These are phyloP conservation scores for Grantiella picta DNA, from an alignment of 2,113 vertebrate species.

Conservation along the genomic window DNA sequence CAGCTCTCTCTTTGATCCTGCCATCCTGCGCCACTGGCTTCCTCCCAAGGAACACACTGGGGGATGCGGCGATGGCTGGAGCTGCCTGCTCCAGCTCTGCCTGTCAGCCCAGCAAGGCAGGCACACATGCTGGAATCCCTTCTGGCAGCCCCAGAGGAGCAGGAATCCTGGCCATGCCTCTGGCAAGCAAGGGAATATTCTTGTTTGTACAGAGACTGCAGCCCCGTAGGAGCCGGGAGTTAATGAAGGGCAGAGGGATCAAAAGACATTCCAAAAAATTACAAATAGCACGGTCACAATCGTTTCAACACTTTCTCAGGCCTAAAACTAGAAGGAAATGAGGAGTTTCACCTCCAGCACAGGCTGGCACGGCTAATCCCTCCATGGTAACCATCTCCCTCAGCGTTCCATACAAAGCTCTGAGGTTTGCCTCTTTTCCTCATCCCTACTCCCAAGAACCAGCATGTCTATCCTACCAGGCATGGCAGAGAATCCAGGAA, in stretches of 20 bases:
- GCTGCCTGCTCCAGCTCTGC: slow-evolving; percentile 12
- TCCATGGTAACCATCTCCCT: neutral
- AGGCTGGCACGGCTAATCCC: neutral
- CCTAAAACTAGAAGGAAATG: neutral
- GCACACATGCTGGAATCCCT: neutral
- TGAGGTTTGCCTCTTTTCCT: neutral
- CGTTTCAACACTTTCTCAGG: neutral
- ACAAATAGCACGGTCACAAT: neutral
- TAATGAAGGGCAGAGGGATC: neutral
- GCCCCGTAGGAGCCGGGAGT: neutral
- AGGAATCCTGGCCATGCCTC: neutral
- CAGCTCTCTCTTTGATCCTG: neutral
- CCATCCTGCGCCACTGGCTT: neutral
- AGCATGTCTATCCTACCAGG: neutral
- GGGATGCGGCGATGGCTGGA: neutral
- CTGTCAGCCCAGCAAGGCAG: neutral
- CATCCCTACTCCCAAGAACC: neutral
- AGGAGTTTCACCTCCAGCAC: neutral
- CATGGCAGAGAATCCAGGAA: slow-evolving; percentile 10
- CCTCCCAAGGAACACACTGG: neutral
- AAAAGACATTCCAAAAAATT: neutral
- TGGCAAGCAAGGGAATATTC: neutral
- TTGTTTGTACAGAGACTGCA: neutral
- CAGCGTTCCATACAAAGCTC: neutral
- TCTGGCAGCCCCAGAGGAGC: slow-evolving; percentile 5